A percentile compares a stretch with the other conserved stretches of the same genome.
phyloP scores from a whole-genome alignment of 1,140 invertebrate genomes.

The Adelges cooleyi region DNA sequence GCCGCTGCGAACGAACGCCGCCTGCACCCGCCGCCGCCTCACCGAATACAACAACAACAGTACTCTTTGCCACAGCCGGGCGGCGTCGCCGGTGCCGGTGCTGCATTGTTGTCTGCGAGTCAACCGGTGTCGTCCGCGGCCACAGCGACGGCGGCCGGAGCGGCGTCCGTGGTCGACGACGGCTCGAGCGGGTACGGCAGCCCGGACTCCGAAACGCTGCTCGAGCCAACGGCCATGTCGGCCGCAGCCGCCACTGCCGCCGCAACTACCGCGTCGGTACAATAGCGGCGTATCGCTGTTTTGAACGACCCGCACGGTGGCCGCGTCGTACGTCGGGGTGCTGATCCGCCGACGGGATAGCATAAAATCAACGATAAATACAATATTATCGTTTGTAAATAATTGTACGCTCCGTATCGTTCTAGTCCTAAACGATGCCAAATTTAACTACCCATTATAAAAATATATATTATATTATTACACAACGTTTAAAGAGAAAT shows the following conservation, averaged over 20 bases:
- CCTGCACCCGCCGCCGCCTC: neutral
- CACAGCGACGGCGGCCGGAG: neutral
- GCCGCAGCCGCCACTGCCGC: neutral
- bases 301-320: neutral
- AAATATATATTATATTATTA: slow-evolving; percentile 18
- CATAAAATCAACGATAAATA: too few relatives aligned
- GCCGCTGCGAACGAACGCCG: neutral
- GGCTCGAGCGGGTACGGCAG: slow-evolving; percentile 37
- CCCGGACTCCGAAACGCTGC: slow-evolving; percentile 37
- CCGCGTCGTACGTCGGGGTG: too few relatives aligned
- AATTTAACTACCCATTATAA: slow-evolving; percentile 14
- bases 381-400: neutral
- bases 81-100: slow-evolving; percentile 1
- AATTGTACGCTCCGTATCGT: slow-evolving; percentile 1
- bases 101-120: slow-evolving; percentile 16
- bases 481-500: too few relatives aligned
- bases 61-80: neutral
- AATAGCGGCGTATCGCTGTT: neutral
- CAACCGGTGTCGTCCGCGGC: neutral
- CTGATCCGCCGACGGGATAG: too few relatives aligned
- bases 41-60: slow-evolving; percentile 1
- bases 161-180: slow-evolving; percentile 33
- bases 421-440: slow-evolving; percentile 24
- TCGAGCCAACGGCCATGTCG: neutral
- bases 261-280: neutral